Evolutionary conservation across 2,797 vertebrate species (phyloP).

Genomic region (Galago senegalensis): DNA sequence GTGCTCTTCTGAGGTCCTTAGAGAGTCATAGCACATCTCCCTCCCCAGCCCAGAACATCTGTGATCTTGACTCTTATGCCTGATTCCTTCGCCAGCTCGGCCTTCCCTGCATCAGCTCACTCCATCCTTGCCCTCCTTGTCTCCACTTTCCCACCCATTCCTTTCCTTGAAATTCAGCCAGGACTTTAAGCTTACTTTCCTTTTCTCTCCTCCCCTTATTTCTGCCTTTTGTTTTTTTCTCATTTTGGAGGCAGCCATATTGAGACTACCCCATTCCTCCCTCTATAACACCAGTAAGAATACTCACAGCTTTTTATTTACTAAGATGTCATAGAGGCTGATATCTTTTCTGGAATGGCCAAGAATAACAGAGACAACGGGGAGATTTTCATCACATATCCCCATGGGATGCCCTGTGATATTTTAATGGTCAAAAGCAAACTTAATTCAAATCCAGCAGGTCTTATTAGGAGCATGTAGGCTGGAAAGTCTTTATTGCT

Average conservation of each 20-base stretch:
- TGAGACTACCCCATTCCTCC: background rate
- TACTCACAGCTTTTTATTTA: conserved; percentile 9
- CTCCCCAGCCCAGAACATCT: background rate
- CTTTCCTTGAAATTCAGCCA: background rate
- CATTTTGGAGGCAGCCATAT: background rate
- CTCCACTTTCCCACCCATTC: no score
- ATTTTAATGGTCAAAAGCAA: conserved; percentile 74
- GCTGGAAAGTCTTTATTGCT: conserved; percentile 73
- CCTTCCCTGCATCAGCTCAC: no score
- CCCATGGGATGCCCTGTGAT: conserved; percentile 70
- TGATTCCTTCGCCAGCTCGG: background rate
- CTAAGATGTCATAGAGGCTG: background rate
- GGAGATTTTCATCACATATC: conserved; percentile 56
- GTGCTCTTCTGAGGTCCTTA: background rate
- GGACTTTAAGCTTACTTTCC: background rate
- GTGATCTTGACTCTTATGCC: rapidly evolving
- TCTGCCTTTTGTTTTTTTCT: background rate
- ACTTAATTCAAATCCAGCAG: conserved; percentile 79
- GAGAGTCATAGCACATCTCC: background rate
- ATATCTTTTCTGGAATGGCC: background rate
- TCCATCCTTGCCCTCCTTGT: background rate
- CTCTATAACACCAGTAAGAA: background rate
- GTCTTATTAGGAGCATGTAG: conserved; percentile 74
- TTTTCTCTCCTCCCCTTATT: background rate
- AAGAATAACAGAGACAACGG: background rate